phyloP scores from a whole-genome alignment of 1,140 invertebrate genomes.

The Philopotamus ludificatus region DNA sequence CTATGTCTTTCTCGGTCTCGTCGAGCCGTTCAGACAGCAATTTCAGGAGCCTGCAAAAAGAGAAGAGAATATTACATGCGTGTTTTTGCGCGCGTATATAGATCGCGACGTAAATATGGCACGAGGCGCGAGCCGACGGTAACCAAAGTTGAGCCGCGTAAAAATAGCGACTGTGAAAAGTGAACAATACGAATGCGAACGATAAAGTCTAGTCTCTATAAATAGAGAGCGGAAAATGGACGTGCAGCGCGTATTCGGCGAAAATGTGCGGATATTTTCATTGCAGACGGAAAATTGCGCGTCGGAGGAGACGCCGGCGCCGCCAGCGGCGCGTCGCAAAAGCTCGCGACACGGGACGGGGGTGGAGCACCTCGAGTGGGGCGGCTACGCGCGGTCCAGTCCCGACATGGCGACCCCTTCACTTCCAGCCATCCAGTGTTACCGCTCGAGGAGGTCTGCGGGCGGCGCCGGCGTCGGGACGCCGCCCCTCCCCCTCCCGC shows the following conservation, averaged over 20 bases:
- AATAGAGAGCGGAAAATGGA: too few relatives aligned
- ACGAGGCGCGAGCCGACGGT: conserved; percentile 16
- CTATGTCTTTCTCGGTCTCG: conserved; percentile 61
- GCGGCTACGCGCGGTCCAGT: not conserved
- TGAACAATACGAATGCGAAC: conserved; percentile 3
- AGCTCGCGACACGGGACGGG: not conserved
- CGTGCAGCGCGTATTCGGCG: too few relatives aligned
- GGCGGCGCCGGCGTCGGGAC: conserved; percentile 8
- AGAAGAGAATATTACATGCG: conserved; percentile 9
- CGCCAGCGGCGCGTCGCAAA: too few relatives aligned
- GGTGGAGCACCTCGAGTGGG: conserved; percentile 1
- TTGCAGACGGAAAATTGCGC: too few relatives aligned
- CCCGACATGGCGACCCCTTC: not conserved
- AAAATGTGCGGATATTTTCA: too few relatives aligned
- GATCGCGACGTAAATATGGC: conserved; percentile 22
- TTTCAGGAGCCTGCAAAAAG: conserved; percentile 49
- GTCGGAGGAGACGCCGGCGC: not conserved
- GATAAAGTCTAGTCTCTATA: too few relatives aligned
- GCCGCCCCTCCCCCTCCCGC: conserved; percentile 7
- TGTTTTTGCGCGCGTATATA: not conserved
- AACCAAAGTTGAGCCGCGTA: conserved; percentile 7
- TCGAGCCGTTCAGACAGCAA: conserved; percentile 32
- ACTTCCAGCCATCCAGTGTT: conserved; percentile 43
- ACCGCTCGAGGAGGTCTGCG: conserved; percentile 22
- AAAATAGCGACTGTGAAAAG: conserved; percentile 12